A percentile compares a stretch with the other conserved stretches of the same genome.
phyloP scores from a whole-genome alignment of 2,888 invertebrate species.

The Nephrotoma flavescens region DNA sequence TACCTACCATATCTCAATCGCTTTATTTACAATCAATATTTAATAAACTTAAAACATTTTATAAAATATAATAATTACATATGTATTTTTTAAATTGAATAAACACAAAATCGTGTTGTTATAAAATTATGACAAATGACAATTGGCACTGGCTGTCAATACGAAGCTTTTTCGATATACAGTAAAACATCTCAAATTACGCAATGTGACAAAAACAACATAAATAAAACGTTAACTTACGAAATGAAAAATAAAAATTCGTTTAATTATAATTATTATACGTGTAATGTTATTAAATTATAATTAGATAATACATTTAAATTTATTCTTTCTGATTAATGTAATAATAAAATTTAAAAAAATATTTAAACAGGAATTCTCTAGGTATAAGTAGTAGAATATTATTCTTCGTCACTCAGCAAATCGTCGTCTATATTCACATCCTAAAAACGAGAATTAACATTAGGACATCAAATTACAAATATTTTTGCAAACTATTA shows the following conservation, averaged over 20 bases:
- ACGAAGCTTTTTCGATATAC: not conserved
- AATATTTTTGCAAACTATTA: not conserved
- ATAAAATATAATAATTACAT: not conserved
- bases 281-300: not conserved
- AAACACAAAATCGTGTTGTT: not conserved
- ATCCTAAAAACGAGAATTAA: constrained; percentile 39
- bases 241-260: not conserved
- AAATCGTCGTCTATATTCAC: constrained; percentile 60
- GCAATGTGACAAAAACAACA: not conserved
- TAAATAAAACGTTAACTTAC: not conserved
- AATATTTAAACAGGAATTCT: not conserved
- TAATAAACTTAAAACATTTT: not conserved
- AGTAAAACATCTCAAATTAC: not conserved
- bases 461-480: not conserved
- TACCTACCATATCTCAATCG: not conserved
- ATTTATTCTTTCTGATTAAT: not conserved
- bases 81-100: not conserved
- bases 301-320: not conserved
- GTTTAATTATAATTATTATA: constrained; percentile 1
- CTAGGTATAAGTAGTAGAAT: not conserved
- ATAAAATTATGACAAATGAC: not conserved
- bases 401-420: constrained; percentile 36
- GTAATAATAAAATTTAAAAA: not conserved
- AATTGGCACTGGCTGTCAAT: not conserved
- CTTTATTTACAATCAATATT: not conserved